phyloP scores from a whole-genome alignment of 2,797 vertebrate genomes.

The Octomys mimax region DNA sequence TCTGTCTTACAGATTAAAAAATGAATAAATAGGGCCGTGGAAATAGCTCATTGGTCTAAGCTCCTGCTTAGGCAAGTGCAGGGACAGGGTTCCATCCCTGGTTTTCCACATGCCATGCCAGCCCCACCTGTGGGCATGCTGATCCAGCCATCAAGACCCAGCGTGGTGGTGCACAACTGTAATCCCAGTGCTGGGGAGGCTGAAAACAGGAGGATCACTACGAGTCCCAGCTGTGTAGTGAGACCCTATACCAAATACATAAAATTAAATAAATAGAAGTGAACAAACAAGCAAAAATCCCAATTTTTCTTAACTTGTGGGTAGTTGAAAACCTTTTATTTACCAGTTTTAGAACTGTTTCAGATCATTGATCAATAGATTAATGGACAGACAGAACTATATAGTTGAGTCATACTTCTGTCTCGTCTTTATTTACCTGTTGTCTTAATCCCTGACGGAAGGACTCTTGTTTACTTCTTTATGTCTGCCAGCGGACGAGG shows the following conservation, averaged over 20 bases:
- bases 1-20: neutral
- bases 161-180: too few species aligned
- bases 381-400: conserved; percentile 18
- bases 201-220: too few species aligned
- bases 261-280: too few species aligned
- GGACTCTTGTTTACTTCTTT: neutral
- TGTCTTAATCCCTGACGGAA: conserved; percentile 27
- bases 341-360: conserved; percentile 8
- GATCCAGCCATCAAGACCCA: too few species aligned
- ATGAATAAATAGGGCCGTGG: neutral
- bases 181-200: too few species aligned
- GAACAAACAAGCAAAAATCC: neutral
- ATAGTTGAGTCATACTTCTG: conserved; percentile 16
- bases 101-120: too few species aligned
- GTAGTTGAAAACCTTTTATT: conserved; percentile 21
- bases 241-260: too few species aligned
- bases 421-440: conserved; percentile 43
- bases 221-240: too few species aligned
- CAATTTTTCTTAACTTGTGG: neutral
- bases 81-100: too few species aligned
- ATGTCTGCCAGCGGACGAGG: neutral
- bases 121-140: too few species aligned
- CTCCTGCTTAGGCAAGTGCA: too few species aligned
- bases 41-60: too few species aligned
- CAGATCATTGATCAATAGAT: neutral